Base-by-base conservation (phyloP, 2,888 invertebrate species). In the Drosophila flavopinicola region DNA sequence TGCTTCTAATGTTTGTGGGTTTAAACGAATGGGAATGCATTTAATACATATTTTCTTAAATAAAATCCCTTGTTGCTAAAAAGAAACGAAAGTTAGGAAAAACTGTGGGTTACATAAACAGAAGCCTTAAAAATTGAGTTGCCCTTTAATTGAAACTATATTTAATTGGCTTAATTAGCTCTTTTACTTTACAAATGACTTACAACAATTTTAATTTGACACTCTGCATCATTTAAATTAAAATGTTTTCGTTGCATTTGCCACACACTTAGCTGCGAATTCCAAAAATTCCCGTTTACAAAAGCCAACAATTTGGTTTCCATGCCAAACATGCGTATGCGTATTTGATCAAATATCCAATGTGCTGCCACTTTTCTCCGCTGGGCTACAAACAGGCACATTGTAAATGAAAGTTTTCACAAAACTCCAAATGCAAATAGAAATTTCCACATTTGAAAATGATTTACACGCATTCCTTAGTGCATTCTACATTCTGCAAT, bases 301-400 rank as follows among this genome's bases (percentile, higher is more conserved):
- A 6, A n/a, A 24, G 17, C 2, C 23, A 70, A 47, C 53, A 35
- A 69, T 30, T 45, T 13, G 6, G 35, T 15, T 13, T 39, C n/a
- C 6, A 30, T 30, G 10, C 24, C 35, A 45, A 33, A n/a, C n/a
- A n/a, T n/a, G n/a, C n/a, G n/a, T 25, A 15, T 33, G 33, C 13
- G 32, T 17, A 42, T 56, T 66, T 72, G 47, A 52, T 47, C 24
- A 29, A 47, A 32, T 66, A 30, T 52, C 13, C 33, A 66, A 52
- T 41, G 13, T 32, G 45, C 30, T 6, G n/a, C 32, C 59, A 33
- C 20, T 47, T 30, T 42, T 33, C n/a, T 15, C 35, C 11, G 13
- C 9, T n/a, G n/a, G n/a, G 15, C 17, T 20, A 7, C 15, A 37
- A 49, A 15, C 35, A 24, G 10, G 20, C 30, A n/a, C 25, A 60